phyloP scores from a whole-genome alignment of 1,140 invertebrate species.

The Drosophila burlai region DNA sequence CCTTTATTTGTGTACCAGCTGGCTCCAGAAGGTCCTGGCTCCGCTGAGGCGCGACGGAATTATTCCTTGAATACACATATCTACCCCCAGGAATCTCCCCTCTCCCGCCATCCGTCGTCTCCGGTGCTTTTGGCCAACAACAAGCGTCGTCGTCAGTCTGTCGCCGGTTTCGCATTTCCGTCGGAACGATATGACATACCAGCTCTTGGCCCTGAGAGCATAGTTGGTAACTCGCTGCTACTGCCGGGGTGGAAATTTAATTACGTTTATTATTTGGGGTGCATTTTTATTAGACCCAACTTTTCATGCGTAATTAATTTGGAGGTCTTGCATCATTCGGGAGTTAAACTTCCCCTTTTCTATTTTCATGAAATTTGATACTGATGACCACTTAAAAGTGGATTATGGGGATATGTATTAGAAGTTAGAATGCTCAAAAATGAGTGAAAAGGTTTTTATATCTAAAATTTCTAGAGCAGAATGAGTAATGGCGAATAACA shows the following conservation, averaged over 20 bases:
- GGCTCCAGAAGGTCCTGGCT: slow-evolving; percentile 68
- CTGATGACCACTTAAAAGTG: slow-evolving; percentile 1
- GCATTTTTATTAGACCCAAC: slow-evolving; percentile 34
- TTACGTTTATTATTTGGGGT: slow-evolving; percentile 30
- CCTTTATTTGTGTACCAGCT: slow-evolving; percentile 18
- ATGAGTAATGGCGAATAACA: background rate
- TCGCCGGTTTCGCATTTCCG: slow-evolving; percentile 53
- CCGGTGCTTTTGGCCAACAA: slow-evolving; percentile 27
- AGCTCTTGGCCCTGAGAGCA: slow-evolving; percentile 29
- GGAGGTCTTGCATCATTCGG: slow-evolving; percentile 14
- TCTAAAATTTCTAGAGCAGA: background rate
- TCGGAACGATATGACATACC: slow-evolving; percentile 20
- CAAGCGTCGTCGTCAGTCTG: slow-evolving; percentile 23
- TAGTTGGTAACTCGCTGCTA: slow-evolving; percentile 4
- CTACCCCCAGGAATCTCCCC: slow-evolving; percentile 30
- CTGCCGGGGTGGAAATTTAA: slow-evolving; percentile 23
- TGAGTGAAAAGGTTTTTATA: background rate
- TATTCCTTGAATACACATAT: slow-evolving; percentile 48
- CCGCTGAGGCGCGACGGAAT: slow-evolving; percentile 62
- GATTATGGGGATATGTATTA: background rate
- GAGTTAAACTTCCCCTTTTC: background rate
- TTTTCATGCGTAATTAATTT: slow-evolving; percentile 41
- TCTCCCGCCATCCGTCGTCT: background rate
- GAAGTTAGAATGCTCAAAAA: background rate
- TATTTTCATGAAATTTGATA: slow-evolving; percentile 1